Evolutionary conservation across 2,113 vertebrate genomes (phyloP), one percentile per base, ranked within the genome.

Genomic region (Ochotona curzoniae): DNA sequence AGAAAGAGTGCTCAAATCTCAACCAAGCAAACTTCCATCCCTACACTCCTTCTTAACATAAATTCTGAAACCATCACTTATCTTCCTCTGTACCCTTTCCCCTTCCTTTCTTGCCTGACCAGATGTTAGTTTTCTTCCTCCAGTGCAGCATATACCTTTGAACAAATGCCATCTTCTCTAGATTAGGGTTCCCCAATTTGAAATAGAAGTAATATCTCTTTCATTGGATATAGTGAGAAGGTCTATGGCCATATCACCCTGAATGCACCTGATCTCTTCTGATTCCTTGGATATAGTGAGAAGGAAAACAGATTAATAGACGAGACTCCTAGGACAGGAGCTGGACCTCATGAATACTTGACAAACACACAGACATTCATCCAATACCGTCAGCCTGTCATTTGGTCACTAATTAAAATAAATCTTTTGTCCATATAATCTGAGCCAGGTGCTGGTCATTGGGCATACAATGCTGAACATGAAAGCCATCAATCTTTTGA

Each of bases 351-450:
- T 26, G 12, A 66, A 69, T 38, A 11, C 70, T 85, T 64, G 71
- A 32, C n/a, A 89, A 32, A 57, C 60, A 30, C 49, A 69, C 69
- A 49, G 26, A 78, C 64, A 66, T 90, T 84, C 63, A 85, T 82
- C 32, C 10, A 1, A 57, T 57, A 51, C 47, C 49, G 30, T 81
- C 63, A 74, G 38, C 47, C 57, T 91, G 69, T 38, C 91, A 84
- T 91, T 47, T 67, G 78, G 44, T 67, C 47, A 67, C 49, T 61
- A 28, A 78, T 94, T 88, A 26, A 69, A 69, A 71, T n/a, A 82
- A 82, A 84, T n/a, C 61, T n/a, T 60, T 66, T 28, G 14, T 13
- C 21, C n/a, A 23, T 71, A 10, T 60, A 17, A 30, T 21, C 11
- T 6, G 17, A 83, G 61, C 18, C 66, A 83, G 18, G 14, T 28